A percentile compares a stretch with the other conserved stretches of the same genome.
phyloP scores from a whole-genome alignment of 2,113 vertebrate species.

The Scatophagus argus region DNA sequence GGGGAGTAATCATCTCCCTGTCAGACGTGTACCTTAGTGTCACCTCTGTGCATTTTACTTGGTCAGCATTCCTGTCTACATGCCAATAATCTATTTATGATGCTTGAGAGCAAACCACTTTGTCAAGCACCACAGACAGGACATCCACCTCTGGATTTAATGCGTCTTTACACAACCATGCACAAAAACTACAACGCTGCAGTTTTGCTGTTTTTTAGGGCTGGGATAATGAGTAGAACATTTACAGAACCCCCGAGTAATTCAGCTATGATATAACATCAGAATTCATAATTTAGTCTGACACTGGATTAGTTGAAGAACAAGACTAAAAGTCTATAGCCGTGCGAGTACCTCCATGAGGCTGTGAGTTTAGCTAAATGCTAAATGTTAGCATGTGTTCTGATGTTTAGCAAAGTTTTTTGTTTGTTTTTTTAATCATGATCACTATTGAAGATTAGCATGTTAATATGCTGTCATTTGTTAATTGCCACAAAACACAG shows the following conservation, averaged over 20 bases:
- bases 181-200: conserved; percentile 32
- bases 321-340: neutral
- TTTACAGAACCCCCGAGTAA: conserved; percentile 1
- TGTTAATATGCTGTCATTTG: neutral
- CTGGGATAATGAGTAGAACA: neutral
- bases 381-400: neutral
- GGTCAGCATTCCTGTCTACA: conserved; percentile 67
- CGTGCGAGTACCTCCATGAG: neutral
- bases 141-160: conserved; percentile 33
- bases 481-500: neutral
- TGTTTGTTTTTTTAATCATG: neutral
- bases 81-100: conserved; percentile 72
- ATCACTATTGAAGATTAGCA: too few relatives aligned
- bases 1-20: conserved; percentile 45
- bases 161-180: conserved; percentile 20
- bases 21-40: conserved; percentile 57
- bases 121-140: conserved; percentile 37
- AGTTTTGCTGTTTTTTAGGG: conserved; percentile 18
- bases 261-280: neutral
- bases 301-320: neutral
- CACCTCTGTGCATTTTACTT: conserved; percentile 61
- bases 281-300: neutral
- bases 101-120: conserved; percentile 50
- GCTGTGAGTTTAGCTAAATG: too few relatives aligned
- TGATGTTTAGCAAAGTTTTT: neutral